Evolutionary conservation across 2,113 vertebrate species (phyloP).

Genomic region (Phyllostomus hastatus): DNA sequence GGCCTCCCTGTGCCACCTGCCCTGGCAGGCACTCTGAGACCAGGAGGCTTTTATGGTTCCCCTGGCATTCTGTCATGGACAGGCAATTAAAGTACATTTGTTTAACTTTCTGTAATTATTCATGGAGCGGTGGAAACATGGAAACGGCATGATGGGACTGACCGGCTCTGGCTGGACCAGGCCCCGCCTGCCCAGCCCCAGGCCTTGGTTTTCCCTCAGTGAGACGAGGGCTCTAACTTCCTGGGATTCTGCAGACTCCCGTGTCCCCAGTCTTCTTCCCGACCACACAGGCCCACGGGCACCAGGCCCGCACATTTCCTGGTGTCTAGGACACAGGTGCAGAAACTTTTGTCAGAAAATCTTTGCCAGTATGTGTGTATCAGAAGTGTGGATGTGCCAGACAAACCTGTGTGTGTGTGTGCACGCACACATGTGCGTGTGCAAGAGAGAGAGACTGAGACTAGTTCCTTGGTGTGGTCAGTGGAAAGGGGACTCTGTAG

Average conservation of each 20-base stretch:
- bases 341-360: not conserved
- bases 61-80: constrained; percentile 71
- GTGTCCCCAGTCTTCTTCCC: fast-evolving
- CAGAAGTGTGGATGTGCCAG: not conserved
- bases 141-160: not conserved
- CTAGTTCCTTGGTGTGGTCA: not conserved
- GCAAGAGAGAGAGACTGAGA: no score
- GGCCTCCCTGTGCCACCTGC: constrained; percentile 76
- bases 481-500: not conserved
- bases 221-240: not conserved
- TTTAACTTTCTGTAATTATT: constrained; percentile 69
- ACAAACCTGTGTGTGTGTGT: not conserved
- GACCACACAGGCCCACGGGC: fast-evolving
- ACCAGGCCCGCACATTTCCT: fast-evolving
- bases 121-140: not conserved
- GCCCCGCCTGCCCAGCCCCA: not conserved
- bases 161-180: not conserved
- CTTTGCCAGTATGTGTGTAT: not conserved
- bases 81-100: constrained; percentile 75
- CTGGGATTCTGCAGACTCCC: not conserved
- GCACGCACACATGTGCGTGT: not conserved
- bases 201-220: not conserved
- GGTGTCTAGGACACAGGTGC: not conserved
- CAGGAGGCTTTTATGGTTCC: constrained; percentile 67
- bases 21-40: constrained; percentile 67